Evolutionary conservation across 2,888 invertebrate genomes (phyloP), one percentile per base, ranked within the genome.

Genomic region (Drosophila helvetica): DNA sequence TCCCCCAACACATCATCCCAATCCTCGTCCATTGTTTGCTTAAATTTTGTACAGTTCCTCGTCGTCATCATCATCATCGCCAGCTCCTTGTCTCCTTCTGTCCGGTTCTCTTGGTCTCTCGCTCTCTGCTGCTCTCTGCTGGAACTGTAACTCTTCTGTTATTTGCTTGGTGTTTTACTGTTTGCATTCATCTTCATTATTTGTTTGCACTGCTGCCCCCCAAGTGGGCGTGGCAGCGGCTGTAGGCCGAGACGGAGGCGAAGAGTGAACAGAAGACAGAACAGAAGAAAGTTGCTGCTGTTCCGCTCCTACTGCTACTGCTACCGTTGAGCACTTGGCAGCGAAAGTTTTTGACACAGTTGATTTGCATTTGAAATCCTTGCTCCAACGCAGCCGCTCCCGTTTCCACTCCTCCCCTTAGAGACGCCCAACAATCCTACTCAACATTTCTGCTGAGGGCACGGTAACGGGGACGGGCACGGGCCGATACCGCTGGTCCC

Each of bases 141-240:
- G 33, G 71, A 62, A 70, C 27, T 22, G 33, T 60, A 64, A 70
- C 73, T 81, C 81, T 71, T 66, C 73, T 83, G 84, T 71, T 82
- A 77, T 86, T 82, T 88, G 88, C 84, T 85, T 81, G 82, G 79
- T 84, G 81, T 88, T 86, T 86, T 84, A 79, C 82, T 84, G 79
- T 89, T 84, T 84, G 87, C 84, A 84, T 84, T 84, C 84, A 89
- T 84, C 84, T 89, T 89, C 84, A 89, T 89, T 89, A 84, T 87
- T 87, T 89, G 89, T 89, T 88, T 82, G 87, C 85, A 65, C 77
- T 71, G 88, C n/a, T 38, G 38, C 65, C 64, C 63, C 64, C 73
- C 63, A 22, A 56, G 65, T 69, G 65, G 65, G 71, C 70, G 68
- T 84, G 69, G 77, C 22, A 63, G 79, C 38, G 51, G 38, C 42